Base-by-base conservation (phyloP, 2,797 vertebrate species). In the Zalophus californianus region DNA sequence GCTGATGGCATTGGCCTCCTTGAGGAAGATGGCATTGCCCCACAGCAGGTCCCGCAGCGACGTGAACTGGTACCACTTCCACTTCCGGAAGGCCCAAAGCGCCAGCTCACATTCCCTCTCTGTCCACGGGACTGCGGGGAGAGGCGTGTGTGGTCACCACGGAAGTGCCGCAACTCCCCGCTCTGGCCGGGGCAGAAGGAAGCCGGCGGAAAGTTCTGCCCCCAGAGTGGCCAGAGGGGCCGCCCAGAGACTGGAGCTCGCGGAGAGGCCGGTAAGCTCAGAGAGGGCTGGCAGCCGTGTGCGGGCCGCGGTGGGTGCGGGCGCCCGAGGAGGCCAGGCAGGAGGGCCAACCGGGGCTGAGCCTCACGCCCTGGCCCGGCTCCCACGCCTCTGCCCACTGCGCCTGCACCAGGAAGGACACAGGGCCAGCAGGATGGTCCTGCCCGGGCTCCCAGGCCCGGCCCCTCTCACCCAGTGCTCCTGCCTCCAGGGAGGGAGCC, bases 11-110 rank as follows among this genome's bases (percentile, higher is more conserved):
- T 99, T 99, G 97, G 99, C 99, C 98, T 99, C 99, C 97, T 99
- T 99, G 16, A 99, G 99, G 97, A 99, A 99, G 98, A 99, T 99
- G 96, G 99, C 99, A 0, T 99, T 99, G 92, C 99, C 99, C 99
- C 99, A 99, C 38, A 99, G 98, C 87, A 99, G 99, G 98, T 99
- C 99, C 0, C 99, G 99, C 25, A 99, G 99, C 0, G 99, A 99
- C 4, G 99, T 99, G 98, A 99, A 99, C 98, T 99, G 99, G 98
- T 99, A 99, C 98, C 99, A 99, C 94, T 99, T 99, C 99, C 99
- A 99, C 97, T 99, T 99, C 48, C 99, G 99, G 97, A 99, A 99
- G 97, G 99, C 99, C 99, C 99, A 99, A 92, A 99, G 98, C 0
- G 99, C 99, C 86, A 99, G 98, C 97, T 99, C 99, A 0, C 99